Evolutionary conservation across 2,888 invertebrate species (phyloP), one percentile per base, ranked within the genome.

Genomic region (Eupithecia centaureata): DNA sequence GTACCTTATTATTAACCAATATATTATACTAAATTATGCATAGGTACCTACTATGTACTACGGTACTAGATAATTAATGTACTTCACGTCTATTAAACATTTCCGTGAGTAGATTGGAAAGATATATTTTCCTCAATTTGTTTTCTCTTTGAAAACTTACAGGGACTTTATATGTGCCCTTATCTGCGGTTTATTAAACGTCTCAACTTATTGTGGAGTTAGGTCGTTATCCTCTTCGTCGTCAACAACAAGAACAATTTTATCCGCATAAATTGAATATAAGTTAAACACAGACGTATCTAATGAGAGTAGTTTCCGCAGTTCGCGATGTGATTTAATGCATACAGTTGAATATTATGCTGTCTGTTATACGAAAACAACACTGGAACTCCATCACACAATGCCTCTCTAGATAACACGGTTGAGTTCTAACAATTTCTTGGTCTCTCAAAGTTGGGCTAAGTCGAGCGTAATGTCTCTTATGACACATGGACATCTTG

Each of bases 231-330:
- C 60, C 66, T 66, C 66, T 66, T 61, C 67, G 27, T 33, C 66
- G 69, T 69, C 66, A 73, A 70, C 71, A 72, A 72, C 71, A 71
- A 72, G 65, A 73, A 71, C 63, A 68, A 71, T 71, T 66, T 72
- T 72, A 68, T 73, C 71, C 30, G 61, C 67, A 70, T 69, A 71
- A 70, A 71, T 67, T 64, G 67, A 67, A 70, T 68, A 73, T 65
- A 74, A 74, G 69, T 73, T 68, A 74, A 73, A 74, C 73, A 73
- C 63, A 68, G 70, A 63, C 68, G 67, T 66, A 63, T 74, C 69
- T 72, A 72, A 72, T 73, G 69, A 75, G 73, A 73, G 62, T 75
- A 75, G 71, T 73, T 73, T 70, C 62, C 64, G 35, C 61, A 59
- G 70, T 69, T 67, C 60, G 65, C 58, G 58, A 70, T 72, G 73